Evolutionary conservation across 2,888 invertebrate species (phyloP).

Genomic region (Antitype chi): DNA sequence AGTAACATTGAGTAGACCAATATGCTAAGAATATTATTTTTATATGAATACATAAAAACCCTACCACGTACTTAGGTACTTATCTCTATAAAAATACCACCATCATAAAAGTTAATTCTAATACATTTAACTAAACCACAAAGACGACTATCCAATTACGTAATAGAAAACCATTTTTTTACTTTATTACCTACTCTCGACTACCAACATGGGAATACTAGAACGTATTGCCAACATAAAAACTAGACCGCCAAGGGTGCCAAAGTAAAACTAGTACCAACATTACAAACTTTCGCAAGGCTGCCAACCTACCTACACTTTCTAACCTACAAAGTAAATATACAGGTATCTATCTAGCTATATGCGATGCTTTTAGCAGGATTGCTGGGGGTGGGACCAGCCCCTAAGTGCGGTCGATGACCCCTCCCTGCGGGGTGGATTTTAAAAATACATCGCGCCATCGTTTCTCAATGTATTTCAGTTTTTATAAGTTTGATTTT

Average conservation of each 20-base stretch:
- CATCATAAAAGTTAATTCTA: constrained; percentile 4
- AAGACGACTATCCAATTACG: constrained; percentile 29
- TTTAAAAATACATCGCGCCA: constrained; percentile 65
- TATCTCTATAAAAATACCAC: not conserved
- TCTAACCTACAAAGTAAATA: constrained; percentile 49
- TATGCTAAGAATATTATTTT: not conserved
- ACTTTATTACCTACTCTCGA: constrained; percentile 15
- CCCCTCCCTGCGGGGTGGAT: constrained; percentile 63
- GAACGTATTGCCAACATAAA: constrained; percentile 24
- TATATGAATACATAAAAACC: not conserved
- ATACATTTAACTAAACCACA: constrained; percentile 6
- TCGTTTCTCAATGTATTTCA: constrained; percentile 58
- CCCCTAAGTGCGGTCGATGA: constrained; percentile 64
- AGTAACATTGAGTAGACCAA: not conserved
- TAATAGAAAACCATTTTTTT: constrained; percentile 20
- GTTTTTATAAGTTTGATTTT: constrained; percentile 51
- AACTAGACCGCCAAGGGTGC: constrained; percentile 29
- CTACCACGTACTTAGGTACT: not conserved
- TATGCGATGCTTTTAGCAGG: constrained; percentile 82
- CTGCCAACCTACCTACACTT: constrained; percentile 44
- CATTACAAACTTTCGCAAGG: constrained; percentile 30
- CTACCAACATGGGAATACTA: constrained; percentile 30
- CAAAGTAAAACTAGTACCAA: constrained; percentile 36
- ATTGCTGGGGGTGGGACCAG: constrained; percentile 72
- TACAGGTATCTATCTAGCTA: constrained; percentile 59